Evolutionary conservation across 2,113 vertebrate genomes (phyloP).

Genomic region (Callocephalon fimbriatum): DNA sequence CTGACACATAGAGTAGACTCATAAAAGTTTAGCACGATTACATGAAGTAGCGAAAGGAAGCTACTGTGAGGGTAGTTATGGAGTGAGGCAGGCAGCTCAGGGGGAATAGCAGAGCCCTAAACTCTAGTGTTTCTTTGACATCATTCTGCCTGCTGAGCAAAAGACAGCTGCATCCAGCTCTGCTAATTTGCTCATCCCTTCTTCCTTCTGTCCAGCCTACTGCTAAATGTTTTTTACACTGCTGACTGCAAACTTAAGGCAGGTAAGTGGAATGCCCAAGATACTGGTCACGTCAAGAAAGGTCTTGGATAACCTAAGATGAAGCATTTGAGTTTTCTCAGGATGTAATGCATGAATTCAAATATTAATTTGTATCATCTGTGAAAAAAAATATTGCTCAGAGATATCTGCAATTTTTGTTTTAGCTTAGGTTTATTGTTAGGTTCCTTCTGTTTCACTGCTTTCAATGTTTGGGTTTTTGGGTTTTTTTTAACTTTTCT

Average conservation of each 20-base stretch:
- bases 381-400: not conserved
- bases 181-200: not conserved
- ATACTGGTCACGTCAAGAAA: not conserved
- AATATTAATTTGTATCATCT: not conserved
- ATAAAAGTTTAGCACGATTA: not conserved
- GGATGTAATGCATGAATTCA: not conserved
- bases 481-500: not conserved
- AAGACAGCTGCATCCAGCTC: not conserved
- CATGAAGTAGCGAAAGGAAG: not conserved
- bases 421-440: not conserved
- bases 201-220: not conserved
- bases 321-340: not conserved
- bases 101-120: not conserved
- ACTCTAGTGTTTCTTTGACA: not conserved
- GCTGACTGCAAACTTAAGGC: not conserved
- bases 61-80: not conserved
- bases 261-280: not conserved
- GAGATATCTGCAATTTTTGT: not conserved
- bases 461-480: not conserved
- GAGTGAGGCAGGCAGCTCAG: not conserved
- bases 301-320: not conserved
- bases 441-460: not conserved
- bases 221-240: not conserved
- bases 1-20: not conserved
- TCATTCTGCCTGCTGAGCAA: fast-evolving